phyloP scores from a whole-genome alignment of 2,113 vertebrate species.

The Elgaria multicarinata region DNA sequence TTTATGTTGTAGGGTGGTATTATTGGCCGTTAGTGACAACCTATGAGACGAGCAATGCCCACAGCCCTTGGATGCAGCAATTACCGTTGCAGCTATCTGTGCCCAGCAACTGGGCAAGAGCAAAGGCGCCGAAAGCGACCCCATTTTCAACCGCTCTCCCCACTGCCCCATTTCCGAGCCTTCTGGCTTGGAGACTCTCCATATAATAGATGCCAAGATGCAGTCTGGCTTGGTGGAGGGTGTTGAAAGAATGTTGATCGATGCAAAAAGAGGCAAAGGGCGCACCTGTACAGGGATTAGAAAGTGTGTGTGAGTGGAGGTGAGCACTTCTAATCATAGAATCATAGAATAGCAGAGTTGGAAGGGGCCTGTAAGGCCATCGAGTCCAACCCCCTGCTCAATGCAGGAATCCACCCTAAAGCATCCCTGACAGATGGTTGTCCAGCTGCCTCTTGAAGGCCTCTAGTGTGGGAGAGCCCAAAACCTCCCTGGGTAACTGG shows the following conservation, averaged over 20 bases:
- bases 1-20: constrained; percentile 43
- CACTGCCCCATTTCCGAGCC: neutral
- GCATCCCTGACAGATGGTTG: no score
- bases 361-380: no score
- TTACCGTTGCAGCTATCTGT: constrained; percentile 32
- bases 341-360: no score
- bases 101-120: constrained; percentile 7
- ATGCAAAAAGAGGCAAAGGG: neutral
- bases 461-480: no score
- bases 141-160: neutral
- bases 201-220: neutral
- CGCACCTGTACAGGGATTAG: neutral
- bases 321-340: no score
- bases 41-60: constrained; percentile 51
- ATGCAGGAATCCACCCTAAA: no score
- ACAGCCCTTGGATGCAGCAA: constrained; percentile 51
- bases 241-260: neutral
- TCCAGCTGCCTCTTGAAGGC: no score
- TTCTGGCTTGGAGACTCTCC: neutral
- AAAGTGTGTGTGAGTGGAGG: neutral
- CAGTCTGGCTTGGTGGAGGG: neutral
- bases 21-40: constrained; percentile 50
- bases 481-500: no score
- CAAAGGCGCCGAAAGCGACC: constrained; percentile 31
- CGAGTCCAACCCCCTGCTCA: no score